Conservation (phyloP, 2,797 vertebrate genomes). For the Dipus sagitta region DNA sequence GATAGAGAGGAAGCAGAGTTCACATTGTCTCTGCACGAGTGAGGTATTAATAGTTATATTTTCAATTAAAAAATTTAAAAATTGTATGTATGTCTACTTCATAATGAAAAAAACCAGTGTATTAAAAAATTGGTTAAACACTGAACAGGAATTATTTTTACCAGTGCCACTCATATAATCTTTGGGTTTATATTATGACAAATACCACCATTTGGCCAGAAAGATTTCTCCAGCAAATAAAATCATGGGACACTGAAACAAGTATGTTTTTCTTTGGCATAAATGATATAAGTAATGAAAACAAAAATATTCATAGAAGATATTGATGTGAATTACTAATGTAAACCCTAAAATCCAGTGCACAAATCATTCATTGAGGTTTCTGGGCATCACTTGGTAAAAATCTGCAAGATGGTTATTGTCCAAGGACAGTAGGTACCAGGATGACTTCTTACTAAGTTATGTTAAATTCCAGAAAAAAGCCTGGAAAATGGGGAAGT, state of each 20-base stretch:
- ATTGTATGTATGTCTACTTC: slow-evolving; percentile 24
- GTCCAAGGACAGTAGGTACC: not conserved
- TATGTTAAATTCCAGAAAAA: slow-evolving; percentile 23
- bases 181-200: not conserved
- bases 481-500: not conserved
- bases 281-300: slow-evolving; percentile 20
- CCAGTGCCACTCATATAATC: not conserved
- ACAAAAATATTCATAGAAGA: not conserved
- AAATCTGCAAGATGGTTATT: not conserved
- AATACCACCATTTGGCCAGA: not conserved
- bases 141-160: not conserved
- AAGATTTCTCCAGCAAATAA: slow-evolving; percentile 2
- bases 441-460: not conserved
- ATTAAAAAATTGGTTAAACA: not conserved
- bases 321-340: not conserved
- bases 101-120: not conserved
- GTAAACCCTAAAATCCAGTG: not conserved
- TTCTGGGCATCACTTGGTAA: not conserved
- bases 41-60: not conserved
- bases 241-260: not conserved
- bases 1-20: not conserved
- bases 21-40: not conserved
- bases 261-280: slow-evolving; percentile 14
- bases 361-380: not conserved
- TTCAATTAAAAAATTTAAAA: not conserved